phyloP scores from a whole-genome alignment of 2,797 vertebrate genomes.

The Danio tinwini region DNA sequence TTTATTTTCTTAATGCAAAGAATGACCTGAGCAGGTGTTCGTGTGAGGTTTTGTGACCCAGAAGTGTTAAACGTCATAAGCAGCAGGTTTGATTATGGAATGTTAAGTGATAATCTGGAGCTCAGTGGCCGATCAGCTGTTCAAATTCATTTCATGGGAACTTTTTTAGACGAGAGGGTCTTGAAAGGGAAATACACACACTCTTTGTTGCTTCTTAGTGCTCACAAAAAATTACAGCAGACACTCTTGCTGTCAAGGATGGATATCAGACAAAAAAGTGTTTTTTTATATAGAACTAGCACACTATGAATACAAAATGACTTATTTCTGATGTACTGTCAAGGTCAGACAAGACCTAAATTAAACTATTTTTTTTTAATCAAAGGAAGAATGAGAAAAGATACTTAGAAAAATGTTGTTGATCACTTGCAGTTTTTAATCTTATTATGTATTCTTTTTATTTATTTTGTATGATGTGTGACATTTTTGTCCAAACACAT shows the following conservation, averaged over 20 bases:
- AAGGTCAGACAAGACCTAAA: too few species aligned
- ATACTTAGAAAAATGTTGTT: too few species aligned
- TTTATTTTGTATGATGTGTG: too few species aligned
- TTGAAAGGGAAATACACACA: neutral
- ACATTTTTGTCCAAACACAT: too few species aligned
- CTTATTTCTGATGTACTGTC: too few species aligned
- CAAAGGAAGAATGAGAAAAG: too few species aligned
- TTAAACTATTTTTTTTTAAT: too few species aligned
- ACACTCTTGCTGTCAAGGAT: neutral
- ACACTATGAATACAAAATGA: neutral
- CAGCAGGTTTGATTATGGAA: slow-evolving; percentile 4
- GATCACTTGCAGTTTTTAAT: too few species aligned
- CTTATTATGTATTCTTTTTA: too few species aligned
- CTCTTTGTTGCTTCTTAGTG: slow-evolving; percentile 5
- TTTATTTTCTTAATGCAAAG: neutral
- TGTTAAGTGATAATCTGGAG: slow-evolving; percentile 29
- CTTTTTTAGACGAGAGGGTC: slow-evolving; percentile 45
- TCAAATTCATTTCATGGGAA: slow-evolving; percentile 31
- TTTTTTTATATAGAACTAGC: neutral
- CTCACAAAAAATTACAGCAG: slow-evolving; percentile 7
- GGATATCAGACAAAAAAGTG: neutral
- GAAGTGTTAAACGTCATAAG: neutral
- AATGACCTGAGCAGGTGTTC: neutral
- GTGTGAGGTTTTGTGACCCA: neutral
- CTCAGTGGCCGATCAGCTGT: slow-evolving; percentile 49